Evolutionary conservation across 2,888 invertebrate species (phyloP).

Genomic region (Omphaloscelis lunosa): DNA sequence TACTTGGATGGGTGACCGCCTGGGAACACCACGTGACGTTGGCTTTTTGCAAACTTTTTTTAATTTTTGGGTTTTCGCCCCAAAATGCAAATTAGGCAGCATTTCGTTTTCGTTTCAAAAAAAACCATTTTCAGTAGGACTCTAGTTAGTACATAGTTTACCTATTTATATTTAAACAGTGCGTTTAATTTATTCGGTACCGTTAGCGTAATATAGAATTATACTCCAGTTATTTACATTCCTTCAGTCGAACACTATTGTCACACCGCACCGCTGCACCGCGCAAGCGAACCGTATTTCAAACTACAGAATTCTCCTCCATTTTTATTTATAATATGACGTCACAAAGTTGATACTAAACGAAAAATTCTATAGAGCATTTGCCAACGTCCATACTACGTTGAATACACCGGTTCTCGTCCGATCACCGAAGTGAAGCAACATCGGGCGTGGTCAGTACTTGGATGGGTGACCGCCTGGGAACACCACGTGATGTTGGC

Average conservation of each 20-base stretch:
- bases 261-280: too few relatives aligned
- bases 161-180: too few relatives aligned
- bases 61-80: too few relatives aligned
- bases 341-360: neutral
- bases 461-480: constrained; percentile 88
- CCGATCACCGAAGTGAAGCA: constrained; percentile 88
- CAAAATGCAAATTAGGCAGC: too few relatives aligned
- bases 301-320: neutral
- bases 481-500: constrained; percentile 71
- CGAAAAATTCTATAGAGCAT: neutral
- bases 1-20: constrained; percentile 86
- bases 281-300: too few relatives aligned
- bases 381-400: constrained; percentile 47
- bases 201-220: too few relatives aligned
- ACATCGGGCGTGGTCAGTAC: constrained; percentile 86
- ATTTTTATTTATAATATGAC: neutral
- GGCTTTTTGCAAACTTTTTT: constrained; percentile 74
- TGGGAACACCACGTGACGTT: constrained; percentile 82
- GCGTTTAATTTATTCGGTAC: too few relatives aligned
- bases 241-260: neutral
- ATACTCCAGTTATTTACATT: too few relatives aligned
- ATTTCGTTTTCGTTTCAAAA: too few relatives aligned
- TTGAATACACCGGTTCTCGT: constrained; percentile 87
- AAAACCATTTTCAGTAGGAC: too few relatives aligned
- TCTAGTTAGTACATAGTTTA: too few relatives aligned